Evolutionary conservation across 1,140 invertebrate genomes (phyloP), one percentile per base, ranked within the genome.

Genomic region (Ceratina australensis): DNA sequence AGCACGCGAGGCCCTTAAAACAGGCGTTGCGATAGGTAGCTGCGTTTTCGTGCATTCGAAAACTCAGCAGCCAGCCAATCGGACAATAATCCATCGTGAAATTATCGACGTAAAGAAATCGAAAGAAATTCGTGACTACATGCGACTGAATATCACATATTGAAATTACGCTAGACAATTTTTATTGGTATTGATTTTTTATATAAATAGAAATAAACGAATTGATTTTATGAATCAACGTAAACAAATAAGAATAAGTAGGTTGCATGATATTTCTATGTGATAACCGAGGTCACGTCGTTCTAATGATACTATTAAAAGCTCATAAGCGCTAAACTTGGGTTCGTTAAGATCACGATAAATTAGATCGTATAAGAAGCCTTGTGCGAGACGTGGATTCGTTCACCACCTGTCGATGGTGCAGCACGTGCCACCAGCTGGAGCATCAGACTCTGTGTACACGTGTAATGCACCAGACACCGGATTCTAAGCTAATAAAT

Each of bases 381-480:
- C 10, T 47, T 24, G 10, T 71, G 59, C 59, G n/a, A 50, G 59
- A 64, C 24, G 47, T 52, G 59, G 18, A 52, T 49, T 52, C 78
- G 67, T 67, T 74, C 50, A 60, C 78, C 78, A 80, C 78, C 72
- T 80, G 78, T 80, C 78, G 78, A 75, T 73, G 65, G 10, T 49
- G 47, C 66, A 54, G 78, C 78, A 80, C 78, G 78, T 74, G 78
- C 78, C 73, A 80, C 66, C 52, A 54, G 52, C 52, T 54, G 52
- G 52, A 54, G 16, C 52, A 18, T 54, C n/a, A 16, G 3, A 54
- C n/a, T 15, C 16, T n/a, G 15, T n/a, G 7, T n/a, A 54, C 52
- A n/a, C 52, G 52, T 54, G 52, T 54, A 42, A 42, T 42, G 10
- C 33, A 42, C 33, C 33, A 42, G 33, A 42, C 33, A 10, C 33